Conservation (phyloP, 1,140 invertebrate species). For the Neodiprion lecontei region DNA sequence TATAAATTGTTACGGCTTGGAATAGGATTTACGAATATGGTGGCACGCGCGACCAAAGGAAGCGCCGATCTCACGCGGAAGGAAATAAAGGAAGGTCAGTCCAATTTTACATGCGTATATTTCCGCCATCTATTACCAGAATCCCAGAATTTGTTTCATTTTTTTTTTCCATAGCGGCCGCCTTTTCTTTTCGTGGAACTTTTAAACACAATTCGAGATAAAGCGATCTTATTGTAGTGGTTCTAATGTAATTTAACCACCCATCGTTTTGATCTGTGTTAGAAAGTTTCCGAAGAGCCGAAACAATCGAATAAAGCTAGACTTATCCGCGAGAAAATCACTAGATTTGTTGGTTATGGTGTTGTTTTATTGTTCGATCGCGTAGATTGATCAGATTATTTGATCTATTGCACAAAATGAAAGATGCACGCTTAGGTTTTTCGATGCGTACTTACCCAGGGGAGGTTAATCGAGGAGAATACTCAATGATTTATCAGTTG, state of each 20-base stretch:
- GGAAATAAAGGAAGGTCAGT: conserved; percentile 91
- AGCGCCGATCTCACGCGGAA: conserved; percentile 94
- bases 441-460: too few species aligned
- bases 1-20: conserved; percentile 91
- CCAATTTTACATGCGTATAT: conserved; percentile 18
- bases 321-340: too few species aligned
- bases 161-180: neutral
- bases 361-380: too few species aligned
- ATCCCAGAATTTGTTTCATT: neutral
- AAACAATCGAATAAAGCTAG: too few species aligned
- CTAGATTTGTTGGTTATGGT: too few species aligned
- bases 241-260: neutral
- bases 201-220: conserved; percentile 1
- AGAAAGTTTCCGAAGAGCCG: too few species aligned
- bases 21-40: conserved; percentile 98
- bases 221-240: neutral
- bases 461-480: too few species aligned
- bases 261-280: neutral
- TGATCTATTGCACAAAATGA: too few species aligned
- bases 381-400: too few species aligned
- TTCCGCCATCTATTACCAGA: neutral
- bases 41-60: conserved; percentile 91
- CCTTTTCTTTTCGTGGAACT: neutral
- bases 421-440: too few species aligned
- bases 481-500: too few species aligned